Base-by-base conservation (phyloP, 2,113 vertebrate species). In the Neomonachus schauinslandi region DNA sequence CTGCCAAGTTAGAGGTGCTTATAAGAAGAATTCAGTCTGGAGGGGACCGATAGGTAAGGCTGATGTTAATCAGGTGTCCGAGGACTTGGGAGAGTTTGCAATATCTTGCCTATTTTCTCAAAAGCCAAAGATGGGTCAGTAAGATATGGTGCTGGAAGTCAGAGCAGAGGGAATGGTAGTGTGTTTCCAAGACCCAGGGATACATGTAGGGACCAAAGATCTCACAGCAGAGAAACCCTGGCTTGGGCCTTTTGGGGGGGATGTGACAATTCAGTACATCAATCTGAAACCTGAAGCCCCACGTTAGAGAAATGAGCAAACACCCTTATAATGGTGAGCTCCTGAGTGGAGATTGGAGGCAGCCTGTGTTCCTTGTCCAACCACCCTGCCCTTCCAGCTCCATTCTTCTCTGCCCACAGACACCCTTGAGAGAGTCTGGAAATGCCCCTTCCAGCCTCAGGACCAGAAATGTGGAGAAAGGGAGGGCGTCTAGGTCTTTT, bases 301-400 rank as follows among this genome's bases (percentile, higher is more conserved):
- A 19, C 3, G 1, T 31, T 22, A 82, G 59, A 80, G 69, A 42
- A 61, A 87, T 57, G 87, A 71, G 24, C 21, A 19, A 59, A 15
- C 18, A 28, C 3, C 1, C 0, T 49, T 4, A 31, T 6, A 4
- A 36, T 1, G 22, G n/a, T 31, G 5, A 42, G 28, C 65, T n/a
- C 15, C 74, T 13, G 69, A 39, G n/a, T 26, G 49, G 46, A 59
- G 39, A 7, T 0, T 3, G 36, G 39, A 87, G 21, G 28, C 36
- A 51, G 19, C 22, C 57, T 14, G 9, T 5, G 33, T 31, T 39
- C n/a, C 26, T 5, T 8, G 4, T 42, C 67, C 51, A 51, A 1
- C 18, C 39, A 0, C 36, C 21, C 33, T 16, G 28, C n/a, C 24
- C 5, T 9, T 8, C n/a, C 18, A 8, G 6, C 28, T 14, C 55